Percentiles rank a stretch among this genome's conserved stretches.
phyloP scores from a whole-genome alignment of 2,888 invertebrate genomes.

The Dorcus hopei region DNA sequence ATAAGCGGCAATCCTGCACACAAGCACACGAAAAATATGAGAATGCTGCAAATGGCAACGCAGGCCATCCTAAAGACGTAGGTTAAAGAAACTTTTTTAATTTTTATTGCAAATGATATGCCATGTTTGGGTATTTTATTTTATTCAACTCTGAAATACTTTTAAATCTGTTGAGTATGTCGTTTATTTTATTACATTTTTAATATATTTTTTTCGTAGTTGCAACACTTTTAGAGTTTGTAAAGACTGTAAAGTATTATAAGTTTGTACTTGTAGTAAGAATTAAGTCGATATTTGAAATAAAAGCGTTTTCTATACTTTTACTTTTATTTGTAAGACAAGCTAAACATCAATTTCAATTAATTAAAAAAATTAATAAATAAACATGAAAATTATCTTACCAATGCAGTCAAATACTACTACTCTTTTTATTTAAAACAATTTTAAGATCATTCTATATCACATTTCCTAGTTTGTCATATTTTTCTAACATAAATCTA shows the following conservation, averaged over 20 bases:
- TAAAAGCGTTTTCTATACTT: slow-evolving; percentile 10
- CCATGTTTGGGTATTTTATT: background rate
- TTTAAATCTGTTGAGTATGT: slow-evolving; percentile 11
- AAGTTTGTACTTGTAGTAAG: slow-evolving; percentile 1
- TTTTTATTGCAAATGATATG: background rate
- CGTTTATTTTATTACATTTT: slow-evolving; percentile 7
- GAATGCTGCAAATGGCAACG: slow-evolving; percentile 71
- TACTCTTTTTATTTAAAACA: no score
- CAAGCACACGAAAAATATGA: slow-evolving; percentile 62
- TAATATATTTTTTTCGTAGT: background rate
- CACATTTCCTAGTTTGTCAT: no score
- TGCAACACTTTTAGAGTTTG: slow-evolving; percentile 5
- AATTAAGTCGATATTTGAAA: slow-evolving; percentile 8
- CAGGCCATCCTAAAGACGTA: slow-evolving; percentile 37
- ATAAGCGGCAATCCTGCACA: slow-evolving; percentile 64
- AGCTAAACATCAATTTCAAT: no score
- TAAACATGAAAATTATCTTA: no score
- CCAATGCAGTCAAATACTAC: no score
- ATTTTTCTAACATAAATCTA: no score
- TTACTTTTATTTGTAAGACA: slow-evolving; percentile 10
- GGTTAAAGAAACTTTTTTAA: background rate
- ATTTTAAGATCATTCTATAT: no score
- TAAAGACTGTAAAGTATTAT: slow-evolving; percentile 17
- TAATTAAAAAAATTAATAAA: no score
- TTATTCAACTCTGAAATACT: background rate